Conservation (phyloP, 2,888 invertebrate species). For the Ctenicera cuprea region DNA sequence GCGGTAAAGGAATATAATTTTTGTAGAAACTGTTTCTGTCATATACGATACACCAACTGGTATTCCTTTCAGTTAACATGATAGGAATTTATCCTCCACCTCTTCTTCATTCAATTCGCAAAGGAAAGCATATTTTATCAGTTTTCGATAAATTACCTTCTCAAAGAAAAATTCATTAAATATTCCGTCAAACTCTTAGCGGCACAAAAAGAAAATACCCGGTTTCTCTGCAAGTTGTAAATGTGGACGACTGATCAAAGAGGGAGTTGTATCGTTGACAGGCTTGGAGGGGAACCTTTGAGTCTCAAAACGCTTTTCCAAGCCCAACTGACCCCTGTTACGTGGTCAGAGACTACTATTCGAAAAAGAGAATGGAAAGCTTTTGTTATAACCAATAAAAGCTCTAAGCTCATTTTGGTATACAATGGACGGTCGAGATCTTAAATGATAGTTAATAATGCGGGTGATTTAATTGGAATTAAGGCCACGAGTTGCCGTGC, state of each 20-base stretch:
- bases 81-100: neutral
- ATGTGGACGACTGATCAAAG: slow-evolving; percentile 37
- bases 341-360: slow-evolving; percentile 5
- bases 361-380: slow-evolving; percentile 8
- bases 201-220: slow-evolving; percentile 34
- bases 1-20: too few species aligned
- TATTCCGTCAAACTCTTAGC: slow-evolving; percentile 33
- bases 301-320: neutral
- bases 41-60: too few species aligned
- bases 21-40: too few species aligned
- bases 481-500: neutral
- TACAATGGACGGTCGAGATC: slow-evolving; percentile 1
- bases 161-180: slow-evolving; percentile 42
- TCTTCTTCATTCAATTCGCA: neutral
- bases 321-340: slow-evolving; percentile 2
- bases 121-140: slow-evolving; percentile 24
- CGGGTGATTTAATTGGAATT: slow-evolving; percentile 11
- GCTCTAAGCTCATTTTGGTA: slow-evolving; percentile 20
- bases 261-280: slow-evolving; percentile 24
- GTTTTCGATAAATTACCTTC: slow-evolving; percentile 32
- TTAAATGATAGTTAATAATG: neutral
- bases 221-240: slow-evolving; percentile 28
- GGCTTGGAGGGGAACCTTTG: slow-evolving; percentile 24
- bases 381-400: slow-evolving; percentile 12
- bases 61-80: neutral